Evolutionary conservation across 92 coral and sea anemone genomes (phyloP).

Genomic region (Isaurus tuberculatus): DNA sequence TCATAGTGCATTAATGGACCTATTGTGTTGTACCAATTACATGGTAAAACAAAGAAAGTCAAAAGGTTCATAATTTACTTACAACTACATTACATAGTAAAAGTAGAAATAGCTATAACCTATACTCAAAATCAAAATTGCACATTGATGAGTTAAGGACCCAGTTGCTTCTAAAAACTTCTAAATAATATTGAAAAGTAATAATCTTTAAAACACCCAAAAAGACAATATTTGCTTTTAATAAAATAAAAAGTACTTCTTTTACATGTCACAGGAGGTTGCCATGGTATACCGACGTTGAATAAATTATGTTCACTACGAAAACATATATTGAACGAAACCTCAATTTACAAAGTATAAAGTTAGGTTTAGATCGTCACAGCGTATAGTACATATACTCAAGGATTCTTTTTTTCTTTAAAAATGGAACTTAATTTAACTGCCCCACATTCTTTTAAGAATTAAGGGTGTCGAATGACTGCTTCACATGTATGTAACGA

Average conservation of each 20-base stretch:
- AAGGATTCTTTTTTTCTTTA: neutral
- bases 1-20: no score
- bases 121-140: no score
- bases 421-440: neutral
- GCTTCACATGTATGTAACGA: no score
- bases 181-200: no score
- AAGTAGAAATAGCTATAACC: no score
- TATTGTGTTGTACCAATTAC: no score
- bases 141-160: neutral
- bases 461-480: neutral
- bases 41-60: no score
- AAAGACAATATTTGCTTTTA: neutral
- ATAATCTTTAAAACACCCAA: no score
- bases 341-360: neutral
- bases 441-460: neutral
- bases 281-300: slow-evolving; percentile 17
- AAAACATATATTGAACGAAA: neutral
- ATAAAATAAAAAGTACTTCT: neutral
- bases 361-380: no score
- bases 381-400: neutral
- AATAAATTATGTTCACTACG: neutral
- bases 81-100: no score
- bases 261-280: neutral
- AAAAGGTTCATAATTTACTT: no score
- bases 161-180: no score